These are phyloP conservation scores for Anhinga rufa DNA, from an alignment of 2,113 vertebrate genomes.

Conservation along the genomic window DNA sequence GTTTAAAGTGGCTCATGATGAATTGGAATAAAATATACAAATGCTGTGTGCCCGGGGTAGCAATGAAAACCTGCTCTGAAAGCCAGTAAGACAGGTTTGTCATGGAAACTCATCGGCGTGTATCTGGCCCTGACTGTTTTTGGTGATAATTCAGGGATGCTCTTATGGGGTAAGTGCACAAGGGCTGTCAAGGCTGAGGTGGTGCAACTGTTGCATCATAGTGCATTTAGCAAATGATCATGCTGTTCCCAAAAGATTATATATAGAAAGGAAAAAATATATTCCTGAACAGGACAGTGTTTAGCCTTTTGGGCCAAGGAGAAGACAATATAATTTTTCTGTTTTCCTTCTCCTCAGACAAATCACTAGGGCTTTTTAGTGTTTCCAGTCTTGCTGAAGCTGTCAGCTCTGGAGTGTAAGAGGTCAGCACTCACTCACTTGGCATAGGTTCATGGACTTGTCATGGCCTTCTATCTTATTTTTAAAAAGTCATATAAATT, in stretches of 20 bases:
- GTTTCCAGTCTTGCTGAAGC: not conserved
- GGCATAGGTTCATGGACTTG: not conserved
- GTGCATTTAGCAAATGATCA: not conserved
- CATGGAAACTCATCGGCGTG: rapidly evolving
- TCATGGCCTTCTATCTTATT: not conserved
- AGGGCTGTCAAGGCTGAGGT: not conserved
- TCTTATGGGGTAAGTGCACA: not conserved
- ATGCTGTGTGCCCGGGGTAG: not conserved
- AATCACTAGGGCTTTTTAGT: not conserved
- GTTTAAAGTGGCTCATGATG: not conserved
- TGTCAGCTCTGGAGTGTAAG: not conserved
- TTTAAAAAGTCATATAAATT: not conserved
- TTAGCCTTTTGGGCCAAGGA: not conserved
- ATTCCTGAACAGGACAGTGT: not conserved
- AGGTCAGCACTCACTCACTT: not conserved
- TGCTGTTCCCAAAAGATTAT: not conserved
- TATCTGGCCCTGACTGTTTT: not conserved
- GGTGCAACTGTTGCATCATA: not conserved
- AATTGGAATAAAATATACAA: not conserved
- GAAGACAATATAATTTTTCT: not conserved
- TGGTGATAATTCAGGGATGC: not conserved
- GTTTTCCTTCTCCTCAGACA: not conserved
- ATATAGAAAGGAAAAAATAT: not conserved
- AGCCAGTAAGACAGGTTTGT: not conserved
- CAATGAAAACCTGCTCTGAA: not conserved